These are phyloP conservation scores for Microplitis deprimator DNA, from an alignment of 2,888 invertebrate genomes.

Conservation along the genomic window DNA sequence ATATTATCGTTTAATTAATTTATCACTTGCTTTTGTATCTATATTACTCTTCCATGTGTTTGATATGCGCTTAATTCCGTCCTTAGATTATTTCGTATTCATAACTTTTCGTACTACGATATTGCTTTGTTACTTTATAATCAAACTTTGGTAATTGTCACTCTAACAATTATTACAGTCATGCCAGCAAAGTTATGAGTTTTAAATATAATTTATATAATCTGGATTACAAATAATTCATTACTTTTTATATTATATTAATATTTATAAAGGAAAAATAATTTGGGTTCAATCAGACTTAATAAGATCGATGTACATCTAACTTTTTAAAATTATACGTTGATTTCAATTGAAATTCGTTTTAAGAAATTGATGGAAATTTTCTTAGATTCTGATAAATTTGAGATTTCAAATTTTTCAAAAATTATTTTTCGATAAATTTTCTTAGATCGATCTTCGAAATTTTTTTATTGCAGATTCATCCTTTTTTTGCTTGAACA, in stretches of 20 bases:
- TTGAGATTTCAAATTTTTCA: too few species aligned
- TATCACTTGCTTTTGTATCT: background rate
- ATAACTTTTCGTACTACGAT: background rate
- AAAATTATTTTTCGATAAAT: too few species aligned
- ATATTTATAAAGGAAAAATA: too few species aligned
- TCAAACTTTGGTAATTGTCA: background rate
- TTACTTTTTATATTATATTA: too few species aligned
- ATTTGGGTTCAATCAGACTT: too few species aligned
- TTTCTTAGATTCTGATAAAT: too few species aligned
- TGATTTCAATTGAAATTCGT: too few species aligned
- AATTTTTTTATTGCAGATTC: background rate
- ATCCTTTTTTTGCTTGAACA: background rate
- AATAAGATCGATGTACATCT: too few species aligned
- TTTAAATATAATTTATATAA: background rate
- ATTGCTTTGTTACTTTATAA: background rate
- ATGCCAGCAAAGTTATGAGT: background rate
- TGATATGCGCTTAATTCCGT: background rate
- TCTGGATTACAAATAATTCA: background rate
- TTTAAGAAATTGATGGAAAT: too few species aligned
- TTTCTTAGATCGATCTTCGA: background rate
- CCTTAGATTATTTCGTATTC: background rate
- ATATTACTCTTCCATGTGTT: background rate
- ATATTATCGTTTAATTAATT: conserved; percentile 11
- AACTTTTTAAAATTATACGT: too few species aligned
- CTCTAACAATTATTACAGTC: background rate